Conservation (phyloP, 2,797 vertebrate species). For the Oophaga sylvatica region DNA sequence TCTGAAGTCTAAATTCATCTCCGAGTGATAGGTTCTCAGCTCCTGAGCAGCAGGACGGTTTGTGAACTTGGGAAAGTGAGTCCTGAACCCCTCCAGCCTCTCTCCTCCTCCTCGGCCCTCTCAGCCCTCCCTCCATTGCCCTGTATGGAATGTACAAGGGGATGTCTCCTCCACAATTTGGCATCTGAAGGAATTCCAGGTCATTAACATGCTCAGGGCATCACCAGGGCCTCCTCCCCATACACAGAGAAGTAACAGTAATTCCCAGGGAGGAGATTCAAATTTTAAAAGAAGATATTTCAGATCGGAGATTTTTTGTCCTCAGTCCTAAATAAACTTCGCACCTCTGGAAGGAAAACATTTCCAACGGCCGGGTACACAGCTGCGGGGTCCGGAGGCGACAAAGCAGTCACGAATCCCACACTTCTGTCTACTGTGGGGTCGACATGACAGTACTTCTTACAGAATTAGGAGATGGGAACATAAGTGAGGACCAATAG, state of each 20-base stretch:
- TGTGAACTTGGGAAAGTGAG: conserved; percentile 60
- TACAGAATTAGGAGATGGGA: background rate
- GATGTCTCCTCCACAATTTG: conserved; percentile 51
- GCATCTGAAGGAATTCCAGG: conserved; percentile 45
- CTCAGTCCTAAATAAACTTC: background rate
- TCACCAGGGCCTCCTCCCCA: background rate
- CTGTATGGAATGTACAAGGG: conserved; percentile 68
- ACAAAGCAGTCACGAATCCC: background rate
- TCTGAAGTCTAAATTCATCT: conserved; percentile 51
- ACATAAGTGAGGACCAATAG: background rate
- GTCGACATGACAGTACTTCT: background rate
- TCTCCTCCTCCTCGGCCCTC: conserved; percentile 65
- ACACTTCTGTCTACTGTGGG: background rate
- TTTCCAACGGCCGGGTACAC: background rate
- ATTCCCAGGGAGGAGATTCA: conserved; percentile 1
- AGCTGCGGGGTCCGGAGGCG: background rate
- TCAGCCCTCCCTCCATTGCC: conserved; percentile 66
- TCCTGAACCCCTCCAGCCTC: conserved; percentile 64
- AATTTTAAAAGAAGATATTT: background rate
- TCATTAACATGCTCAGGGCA: conserved; percentile 27
- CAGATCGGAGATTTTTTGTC: background rate
- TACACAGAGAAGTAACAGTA: background rate
- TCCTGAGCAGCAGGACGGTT: conserved; percentile 10
- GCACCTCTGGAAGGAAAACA: background rate
- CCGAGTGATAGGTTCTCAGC: background rate